phyloP scores from a whole-genome alignment of 2,113 vertebrate genomes.

The Tachycineta bicolor region DNA sequence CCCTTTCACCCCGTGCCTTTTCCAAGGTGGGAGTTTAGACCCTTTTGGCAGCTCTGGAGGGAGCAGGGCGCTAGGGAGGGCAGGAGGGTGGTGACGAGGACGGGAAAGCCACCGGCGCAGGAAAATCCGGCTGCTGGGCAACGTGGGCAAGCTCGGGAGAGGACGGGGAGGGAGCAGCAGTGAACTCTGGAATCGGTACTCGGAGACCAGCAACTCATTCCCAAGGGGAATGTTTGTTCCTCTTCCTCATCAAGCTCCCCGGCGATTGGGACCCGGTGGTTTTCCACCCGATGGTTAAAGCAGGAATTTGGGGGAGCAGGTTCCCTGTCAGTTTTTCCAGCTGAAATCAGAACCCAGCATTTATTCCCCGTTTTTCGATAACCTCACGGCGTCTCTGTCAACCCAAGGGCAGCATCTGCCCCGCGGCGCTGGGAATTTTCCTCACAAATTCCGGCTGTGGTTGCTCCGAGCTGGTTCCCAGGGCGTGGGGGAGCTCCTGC shows the following conservation, averaged over 20 bases:
- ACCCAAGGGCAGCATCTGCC: rapidly evolving
- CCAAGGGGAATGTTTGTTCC: background rate
- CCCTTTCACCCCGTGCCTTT: background rate
- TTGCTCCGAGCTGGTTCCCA: background rate
- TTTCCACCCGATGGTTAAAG: background rate
- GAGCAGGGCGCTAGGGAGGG: background rate
- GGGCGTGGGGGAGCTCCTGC: background rate
- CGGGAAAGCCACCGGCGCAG: background rate
- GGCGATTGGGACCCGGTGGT: rapidly evolving
- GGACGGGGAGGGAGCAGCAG: background rate
- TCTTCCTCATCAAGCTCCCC: background rate
- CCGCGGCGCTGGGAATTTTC: rapidly evolving
- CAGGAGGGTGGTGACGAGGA: background rate
- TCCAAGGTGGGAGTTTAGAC: rapidly evolving
- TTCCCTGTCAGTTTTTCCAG: no score
- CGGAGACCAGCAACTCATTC: background rate
- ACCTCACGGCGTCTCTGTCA: rapidly evolving
- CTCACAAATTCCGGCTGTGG: background rate
- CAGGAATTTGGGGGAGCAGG: background rate
- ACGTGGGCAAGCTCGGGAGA: background rate
- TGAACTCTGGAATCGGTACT: background rate
- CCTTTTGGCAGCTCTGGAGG: background rate
- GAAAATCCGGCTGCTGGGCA: conserved; percentile 33
- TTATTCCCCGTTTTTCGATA: background rate
- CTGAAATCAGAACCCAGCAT: background rate